These are phyloP conservation scores for Odontomachus brunneus DNA, from an alignment of 1,140 invertebrate genomes.

Conservation along the genomic window DNA sequence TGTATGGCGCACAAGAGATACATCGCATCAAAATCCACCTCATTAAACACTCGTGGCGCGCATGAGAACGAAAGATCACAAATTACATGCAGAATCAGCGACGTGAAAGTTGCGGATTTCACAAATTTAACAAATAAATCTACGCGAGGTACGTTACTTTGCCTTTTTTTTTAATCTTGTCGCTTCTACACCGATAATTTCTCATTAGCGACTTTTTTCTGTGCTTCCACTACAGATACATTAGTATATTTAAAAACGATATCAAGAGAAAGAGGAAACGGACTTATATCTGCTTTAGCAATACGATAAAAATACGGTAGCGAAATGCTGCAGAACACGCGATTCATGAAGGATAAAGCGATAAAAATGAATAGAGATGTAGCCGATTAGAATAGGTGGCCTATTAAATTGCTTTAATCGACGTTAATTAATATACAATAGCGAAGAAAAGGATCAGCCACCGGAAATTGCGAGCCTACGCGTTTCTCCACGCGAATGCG, in stretches of 20 bases:
- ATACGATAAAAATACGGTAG: neutral
- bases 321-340: no score
- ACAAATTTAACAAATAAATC: neutral
- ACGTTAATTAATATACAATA: constrained; percentile 21
- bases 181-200: neutral
- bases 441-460: neutral
- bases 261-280: neutral
- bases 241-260: no score
- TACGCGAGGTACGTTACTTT: neutral
- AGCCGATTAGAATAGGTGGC: neutral
- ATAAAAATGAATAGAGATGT: neutral
- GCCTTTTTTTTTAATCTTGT: neutral
- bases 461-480: neutral
- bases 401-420: neutral
- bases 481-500: neutral
- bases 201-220: neutral
- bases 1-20: neutral
- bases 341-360: neutral
- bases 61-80: constrained; percentile 24
- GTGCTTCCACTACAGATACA: no score
- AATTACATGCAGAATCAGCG: neutral
- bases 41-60: constrained; percentile 26
- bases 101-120: neutral
- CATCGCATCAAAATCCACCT: constrained; percentile 37
- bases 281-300: neutral